Evolutionary conservation across 2,113 vertebrate genomes (phyloP).

Genomic region (Henicopernis longicauda): DNA sequence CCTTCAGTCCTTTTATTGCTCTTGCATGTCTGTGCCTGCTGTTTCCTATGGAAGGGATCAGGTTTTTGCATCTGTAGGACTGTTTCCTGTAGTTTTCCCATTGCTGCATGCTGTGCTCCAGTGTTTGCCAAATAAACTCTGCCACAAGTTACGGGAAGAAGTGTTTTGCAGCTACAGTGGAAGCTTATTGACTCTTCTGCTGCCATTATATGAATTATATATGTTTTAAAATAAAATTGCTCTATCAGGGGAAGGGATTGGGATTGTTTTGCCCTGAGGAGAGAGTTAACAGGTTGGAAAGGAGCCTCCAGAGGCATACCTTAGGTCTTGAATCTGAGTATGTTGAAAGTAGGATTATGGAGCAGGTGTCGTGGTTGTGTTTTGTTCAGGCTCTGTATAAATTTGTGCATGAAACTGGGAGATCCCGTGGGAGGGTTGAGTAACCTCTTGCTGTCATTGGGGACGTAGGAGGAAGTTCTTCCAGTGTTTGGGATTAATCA

Average conservation of each 20-base stretch:
- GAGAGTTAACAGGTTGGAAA: background rate
- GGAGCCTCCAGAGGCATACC: background rate
- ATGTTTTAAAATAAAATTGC: background rate
- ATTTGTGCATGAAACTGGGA: background rate
- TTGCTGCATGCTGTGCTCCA: background rate
- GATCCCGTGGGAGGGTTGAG: background rate
- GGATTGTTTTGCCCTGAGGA: background rate
- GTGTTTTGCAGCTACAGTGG: background rate
- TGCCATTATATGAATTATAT: background rate
- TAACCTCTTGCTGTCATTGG: background rate
- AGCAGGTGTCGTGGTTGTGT: background rate
- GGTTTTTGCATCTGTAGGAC: background rate
- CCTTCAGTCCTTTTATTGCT: background rate
- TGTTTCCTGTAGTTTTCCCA: background rate
- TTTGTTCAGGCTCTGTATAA: background rate
- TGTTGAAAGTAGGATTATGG: background rate
- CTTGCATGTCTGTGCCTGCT: background rate
- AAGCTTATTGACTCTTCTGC: background rate
- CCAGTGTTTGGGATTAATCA: background rate
- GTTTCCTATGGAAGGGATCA: background rate
- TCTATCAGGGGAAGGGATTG: background rate
- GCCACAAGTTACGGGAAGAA: background rate
- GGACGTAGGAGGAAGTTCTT: background rate
- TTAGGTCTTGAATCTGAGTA: background rate
- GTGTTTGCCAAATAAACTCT: background rate